These are phyloP conservation scores for Rhinopithecus roxellana DNA, from an alignment of 2,113 vertebrate species.

Conservation along the genomic window DNA sequence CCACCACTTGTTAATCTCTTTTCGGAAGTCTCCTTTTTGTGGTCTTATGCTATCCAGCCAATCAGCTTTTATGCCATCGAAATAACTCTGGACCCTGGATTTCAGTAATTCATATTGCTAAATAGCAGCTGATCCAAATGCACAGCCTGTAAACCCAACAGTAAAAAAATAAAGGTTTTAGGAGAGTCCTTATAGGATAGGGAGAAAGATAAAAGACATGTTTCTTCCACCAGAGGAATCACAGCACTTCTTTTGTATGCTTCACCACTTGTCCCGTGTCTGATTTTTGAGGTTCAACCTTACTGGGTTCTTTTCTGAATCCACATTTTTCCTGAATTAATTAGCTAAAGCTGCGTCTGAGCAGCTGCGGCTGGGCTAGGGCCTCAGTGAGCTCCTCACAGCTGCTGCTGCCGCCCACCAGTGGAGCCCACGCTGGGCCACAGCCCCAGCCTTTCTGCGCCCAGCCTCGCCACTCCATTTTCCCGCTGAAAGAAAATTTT, in stretches of 20 bases:
- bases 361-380: slow-evolving; percentile 41
- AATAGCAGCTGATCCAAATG: slow-evolving; percentile 93
- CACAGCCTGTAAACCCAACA: slow-evolving; percentile 96
- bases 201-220: slow-evolving; percentile 70
- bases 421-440: slow-evolving; percentile 19
- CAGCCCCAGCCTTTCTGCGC: slow-evolving; percentile 67
- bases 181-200: slow-evolving; percentile 81
- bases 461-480: slow-evolving; percentile 83
- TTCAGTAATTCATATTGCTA: slow-evolving; percentile 97
- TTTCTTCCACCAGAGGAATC: slow-evolving; percentile 73
- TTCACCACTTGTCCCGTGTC: slow-evolving; percentile 64
- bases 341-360: slow-evolving; percentile 81
- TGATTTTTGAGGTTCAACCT: slow-evolving; percentile 82
- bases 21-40: slow-evolving; percentile 91
- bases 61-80: slow-evolving; percentile 89
- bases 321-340: slow-evolving; percentile 85
- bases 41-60: slow-evolving; percentile 93
- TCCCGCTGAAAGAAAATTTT: slow-evolving; percentile 9
- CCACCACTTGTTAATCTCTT: slow-evolving; percentile 97
- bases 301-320: slow-evolving; percentile 86
- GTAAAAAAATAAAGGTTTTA: slow-evolving; percentile 91
- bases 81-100: slow-evolving; percentile 91
- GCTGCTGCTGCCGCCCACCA: background rate
- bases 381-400: slow-evolving; percentile 24
- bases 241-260: slow-evolving; percentile 70